Evolutionary conservation across 2,888 invertebrate genomes (phyloP).

Genomic region (Epistrophella euchroma): DNA sequence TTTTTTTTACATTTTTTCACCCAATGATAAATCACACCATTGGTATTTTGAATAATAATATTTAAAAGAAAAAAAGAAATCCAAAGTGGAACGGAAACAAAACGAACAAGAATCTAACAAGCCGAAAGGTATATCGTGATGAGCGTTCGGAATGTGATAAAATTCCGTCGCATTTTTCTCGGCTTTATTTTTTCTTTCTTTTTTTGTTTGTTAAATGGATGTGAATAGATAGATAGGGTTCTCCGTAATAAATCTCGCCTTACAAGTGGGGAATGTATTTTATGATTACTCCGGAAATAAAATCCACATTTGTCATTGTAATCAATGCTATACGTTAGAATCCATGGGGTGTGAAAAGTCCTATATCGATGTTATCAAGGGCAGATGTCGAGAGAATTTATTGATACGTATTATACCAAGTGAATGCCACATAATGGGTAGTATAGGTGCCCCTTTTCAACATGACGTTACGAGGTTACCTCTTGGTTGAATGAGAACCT

Average conservation of each 20-base stretch:
- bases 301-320: conserved; percentile 74
- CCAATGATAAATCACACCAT: conserved; percentile 50
- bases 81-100: conserved; percentile 44
- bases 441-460: not conserved
- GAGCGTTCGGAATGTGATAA: conserved; percentile 63
- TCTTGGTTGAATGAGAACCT: conserved; percentile 2
- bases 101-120: conserved; percentile 49
- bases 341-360: conserved; percentile 49
- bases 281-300: conserved; percentile 71
- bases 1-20: not conserved
- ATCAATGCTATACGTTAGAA: conserved; percentile 54
- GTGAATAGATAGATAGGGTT: conserved; percentile 65
- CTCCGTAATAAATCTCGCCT: conserved; percentile 69
- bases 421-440: conserved; percentile 17
- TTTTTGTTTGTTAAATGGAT: conserved; percentile 33
- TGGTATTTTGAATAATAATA: conserved; percentile 48
- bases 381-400: conserved; percentile 51
- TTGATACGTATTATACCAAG: conserved; percentile 26
- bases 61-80: conserved; percentile 18
- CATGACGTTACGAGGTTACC: conserved; percentile 7
- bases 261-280: conserved; percentile 58
- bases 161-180: conserved; percentile 67
- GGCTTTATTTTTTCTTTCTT: not conserved
- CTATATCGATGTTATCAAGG: conserved; percentile 40
- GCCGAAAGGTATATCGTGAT: conserved; percentile 56